These are phyloP conservation scores for Lepidotrigona ventralis DNA, from an alignment of 1,140 invertebrate species.

Conservation along the genomic window DNA sequence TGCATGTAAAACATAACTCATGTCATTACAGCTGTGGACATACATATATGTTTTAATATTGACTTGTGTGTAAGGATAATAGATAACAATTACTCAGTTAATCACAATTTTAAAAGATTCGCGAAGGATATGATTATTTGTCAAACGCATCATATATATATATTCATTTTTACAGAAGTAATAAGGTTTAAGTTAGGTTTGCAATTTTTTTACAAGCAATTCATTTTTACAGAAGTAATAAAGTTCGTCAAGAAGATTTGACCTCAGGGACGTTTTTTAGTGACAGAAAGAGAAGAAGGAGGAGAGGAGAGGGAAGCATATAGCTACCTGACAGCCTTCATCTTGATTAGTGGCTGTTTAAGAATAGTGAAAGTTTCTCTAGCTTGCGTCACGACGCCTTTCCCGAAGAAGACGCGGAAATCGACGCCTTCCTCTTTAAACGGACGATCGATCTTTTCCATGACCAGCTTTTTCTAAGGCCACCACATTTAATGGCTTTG, in stretches of 20 bases:
- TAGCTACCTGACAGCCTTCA: conserved; percentile 28
- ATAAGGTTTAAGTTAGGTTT: no score
- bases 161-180: no score
- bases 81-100: background rate
- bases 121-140: background rate
- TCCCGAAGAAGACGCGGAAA: conserved; percentile 49
- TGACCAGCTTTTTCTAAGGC: background rate
- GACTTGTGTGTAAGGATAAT: background rate
- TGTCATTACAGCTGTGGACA: background rate
- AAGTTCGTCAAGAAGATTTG: background rate
- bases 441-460: conserved; percentile 43
- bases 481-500: background rate
- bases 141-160: background rate
- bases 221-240: conserved; percentile 19
- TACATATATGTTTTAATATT: background rate
- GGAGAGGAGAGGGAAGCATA: background rate
- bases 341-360: conserved; percentile 43
- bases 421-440: conserved; percentile 46
- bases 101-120: background rate
- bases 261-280: conserved; percentile 12
- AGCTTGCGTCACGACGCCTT: conserved; percentile 42
- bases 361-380: conserved; percentile 48
- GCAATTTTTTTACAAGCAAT: no score
- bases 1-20: background rate
- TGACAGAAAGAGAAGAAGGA: background rate